Conservation (phyloP, 2,888 invertebrate species). For the Marasmarcha lunaedactyla region DNA sequence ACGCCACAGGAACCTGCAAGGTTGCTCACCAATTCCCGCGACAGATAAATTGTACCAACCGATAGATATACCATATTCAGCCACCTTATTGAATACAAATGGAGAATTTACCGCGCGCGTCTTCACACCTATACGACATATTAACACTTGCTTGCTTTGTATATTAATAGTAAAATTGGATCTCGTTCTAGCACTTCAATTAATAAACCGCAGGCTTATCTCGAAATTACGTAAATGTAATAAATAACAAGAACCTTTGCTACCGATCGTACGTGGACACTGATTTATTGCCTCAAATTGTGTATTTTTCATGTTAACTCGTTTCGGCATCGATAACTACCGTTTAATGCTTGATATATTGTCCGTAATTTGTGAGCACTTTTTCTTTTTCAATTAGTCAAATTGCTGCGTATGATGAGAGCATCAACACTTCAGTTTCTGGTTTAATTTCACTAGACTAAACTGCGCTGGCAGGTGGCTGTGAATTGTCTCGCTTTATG, state of each 20-base stretch:
- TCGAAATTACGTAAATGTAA: constrained; percentile 43
- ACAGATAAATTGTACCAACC: constrained; percentile 34
- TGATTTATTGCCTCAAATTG: constrained; percentile 66
- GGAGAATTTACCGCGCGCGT: constrained; percentile 14
- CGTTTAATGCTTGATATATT: constrained; percentile 70
- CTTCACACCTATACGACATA: background rate
- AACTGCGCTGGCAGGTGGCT: background rate
- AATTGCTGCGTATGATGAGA: constrained; percentile 52
- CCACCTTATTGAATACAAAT: constrained; percentile 60
- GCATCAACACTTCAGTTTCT: constrained; percentile 26
- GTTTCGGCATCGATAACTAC: constrained; percentile 63
- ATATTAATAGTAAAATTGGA: background rate
- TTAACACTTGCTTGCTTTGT: background rate
- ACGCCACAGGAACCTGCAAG: constrained; percentile 23
- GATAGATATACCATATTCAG: constrained; percentile 57
- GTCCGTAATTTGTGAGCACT: constrained; percentile 62
- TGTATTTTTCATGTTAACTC: constrained; percentile 64
- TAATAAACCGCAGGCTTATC: constrained; percentile 12
- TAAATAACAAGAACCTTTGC: constrained; percentile 46
- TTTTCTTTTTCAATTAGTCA: constrained; percentile 63
- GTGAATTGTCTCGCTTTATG: no score
- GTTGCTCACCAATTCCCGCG: constrained; percentile 31
- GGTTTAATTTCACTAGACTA: background rate
- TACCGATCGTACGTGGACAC: constrained; percentile 45
- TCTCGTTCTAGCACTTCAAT: background rate